Evolutionary conservation across 2,888 invertebrate genomes (phyloP), one percentile per base, ranked within the genome.

Genomic region (Bellardia pandia): DNA sequence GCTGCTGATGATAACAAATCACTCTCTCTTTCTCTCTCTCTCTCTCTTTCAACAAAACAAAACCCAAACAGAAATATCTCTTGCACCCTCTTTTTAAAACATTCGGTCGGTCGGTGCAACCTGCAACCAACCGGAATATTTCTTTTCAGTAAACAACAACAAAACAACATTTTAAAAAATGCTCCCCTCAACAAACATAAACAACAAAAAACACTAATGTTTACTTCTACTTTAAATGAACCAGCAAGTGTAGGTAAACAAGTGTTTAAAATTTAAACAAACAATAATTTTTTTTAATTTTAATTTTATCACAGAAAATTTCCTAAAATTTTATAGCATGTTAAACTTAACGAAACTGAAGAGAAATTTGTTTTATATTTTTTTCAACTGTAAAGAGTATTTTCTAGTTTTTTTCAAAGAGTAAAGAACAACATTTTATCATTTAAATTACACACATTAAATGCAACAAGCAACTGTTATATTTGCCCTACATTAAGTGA

Each of bases 401-500:
- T 51, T 23, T 30, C 56, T 9, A 14, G 37, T 37, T 6, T 45
- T 1, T 33, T 37, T 13, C 16, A 48, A 16, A 48, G 60, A 53
- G 51, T 3, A 40, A n/a, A 45, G 11, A 13, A 13, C 13, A 4
- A 9, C 13, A 45, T 45, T 45, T 45, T 45, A 11, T n/a, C 58
- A 60, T 8, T 60, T 60, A 37, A 11, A 48, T 42, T 68, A 58
- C 74, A 75, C 33, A 60, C 33, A 60, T 4, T 3, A 74, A 75
- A 75, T 75, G 81, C 81, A 81, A 81, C 81, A 81, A 81, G 81
- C 74, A 66, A 48, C 16, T 81, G 45, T 37, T 79, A 13, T 53
- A 37, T 78, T 37, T 64, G 60, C 33, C 60, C 60, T 60, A 60
- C 33, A 60, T 37, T 33, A 7, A 23, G 60, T 60, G 60, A 14